Percentiles rank a stretch among this genome's conserved stretches.
These are phyloP conservation scores for Drosophila lutescens DNA, from an alignment of 2,888 invertebrate genomes.

Conservation along the genomic window DNA sequence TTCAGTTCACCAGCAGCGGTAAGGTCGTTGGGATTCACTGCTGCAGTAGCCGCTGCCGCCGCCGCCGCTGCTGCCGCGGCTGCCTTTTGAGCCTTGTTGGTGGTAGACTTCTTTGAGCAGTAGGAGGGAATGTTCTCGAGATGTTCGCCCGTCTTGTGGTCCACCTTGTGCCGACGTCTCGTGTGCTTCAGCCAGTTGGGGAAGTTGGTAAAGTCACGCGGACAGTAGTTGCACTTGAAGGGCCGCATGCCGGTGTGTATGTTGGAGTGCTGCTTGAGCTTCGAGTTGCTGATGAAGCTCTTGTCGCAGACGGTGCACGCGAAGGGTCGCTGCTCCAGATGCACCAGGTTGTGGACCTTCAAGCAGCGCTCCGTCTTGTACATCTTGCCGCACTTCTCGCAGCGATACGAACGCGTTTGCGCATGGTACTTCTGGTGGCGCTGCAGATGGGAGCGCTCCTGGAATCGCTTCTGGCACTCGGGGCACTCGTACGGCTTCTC, in stretches of 20 bases:
- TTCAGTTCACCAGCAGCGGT: constrained; percentile 17
- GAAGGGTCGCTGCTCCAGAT: constrained; percentile 85
- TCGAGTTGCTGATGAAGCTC: constrained; percentile 86
- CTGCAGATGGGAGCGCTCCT: constrained; percentile 83
- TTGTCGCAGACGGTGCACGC: constrained; percentile 86
- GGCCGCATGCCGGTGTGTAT: constrained; percentile 86
- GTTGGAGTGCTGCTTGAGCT: constrained; percentile 87
- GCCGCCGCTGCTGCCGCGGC: constrained; percentile 66
- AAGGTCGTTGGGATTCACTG: constrained; percentile 20
- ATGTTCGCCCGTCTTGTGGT: constrained; percentile 84
- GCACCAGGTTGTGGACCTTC: constrained; percentile 86
- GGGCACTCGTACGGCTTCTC: constrained; percentile 84
- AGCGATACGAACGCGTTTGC: constrained; percentile 83
- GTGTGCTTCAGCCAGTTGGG: constrained; percentile 87
- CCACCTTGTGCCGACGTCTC: constrained; percentile 86
- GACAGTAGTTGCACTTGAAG: constrained; percentile 86
- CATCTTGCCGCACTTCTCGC: constrained; percentile 84
- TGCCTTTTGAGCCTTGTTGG: constrained; percentile 66
- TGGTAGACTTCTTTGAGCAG: constrained; percentile 82
- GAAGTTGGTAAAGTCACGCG: constrained; percentile 86
- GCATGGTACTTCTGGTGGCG: constrained; percentile 84
- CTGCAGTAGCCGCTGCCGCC: constrained; percentile 43
- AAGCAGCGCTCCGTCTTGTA: constrained; percentile 86
- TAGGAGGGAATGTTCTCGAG: constrained; percentile 84
- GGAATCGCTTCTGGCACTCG: constrained; percentile 84